These are phyloP conservation scores for Lethenteron reissneri DNA, from an alignment of 2,113 vertebrate species.

Conservation along the genomic window DNA sequence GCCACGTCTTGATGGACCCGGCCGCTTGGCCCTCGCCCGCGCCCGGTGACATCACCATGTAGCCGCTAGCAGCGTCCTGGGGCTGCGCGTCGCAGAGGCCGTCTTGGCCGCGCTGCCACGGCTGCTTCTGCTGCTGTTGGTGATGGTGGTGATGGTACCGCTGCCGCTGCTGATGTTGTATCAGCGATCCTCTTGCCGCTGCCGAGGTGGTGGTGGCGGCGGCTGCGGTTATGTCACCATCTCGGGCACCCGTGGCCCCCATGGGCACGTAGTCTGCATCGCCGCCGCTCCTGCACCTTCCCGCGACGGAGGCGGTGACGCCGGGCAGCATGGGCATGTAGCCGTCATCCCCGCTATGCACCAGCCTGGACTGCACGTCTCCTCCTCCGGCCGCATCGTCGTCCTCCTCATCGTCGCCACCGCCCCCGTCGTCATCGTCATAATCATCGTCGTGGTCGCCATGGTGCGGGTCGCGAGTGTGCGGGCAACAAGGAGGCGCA, in stretches of 20 bases:
- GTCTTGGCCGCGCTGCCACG: neutral
- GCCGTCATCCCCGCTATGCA: conserved; percentile 36
- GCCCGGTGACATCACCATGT: too few relatives aligned
- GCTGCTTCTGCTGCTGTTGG: neutral
- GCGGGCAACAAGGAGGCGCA: conserved; percentile 88
- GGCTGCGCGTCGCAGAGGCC: too few relatives aligned
- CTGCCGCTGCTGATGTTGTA: neutral
- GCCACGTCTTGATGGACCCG: too few relatives aligned
- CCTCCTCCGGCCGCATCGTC: too few relatives aligned
- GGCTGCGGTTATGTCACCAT: neutral
- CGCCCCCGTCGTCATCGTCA: too few relatives aligned
- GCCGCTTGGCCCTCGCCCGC: too few relatives aligned
- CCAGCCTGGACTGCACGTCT: too few relatives aligned
- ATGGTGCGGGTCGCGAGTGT: too few relatives aligned
- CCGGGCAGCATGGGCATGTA: conserved; percentile 94
- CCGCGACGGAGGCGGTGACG: conserved; percentile 28
- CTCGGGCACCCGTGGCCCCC: neutral
- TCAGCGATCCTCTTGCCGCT: neutral
- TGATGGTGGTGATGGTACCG: neutral
- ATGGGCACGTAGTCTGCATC: conserved; percentile 40
- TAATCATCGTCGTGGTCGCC: too few relatives aligned
- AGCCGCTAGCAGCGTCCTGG: too few relatives aligned
- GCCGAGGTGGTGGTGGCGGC: neutral
- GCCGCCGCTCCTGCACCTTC: conserved; percentile 36
- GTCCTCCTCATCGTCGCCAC: too few relatives aligned